phyloP scores from a whole-genome alignment of 2,888 invertebrate genomes.

The Diadegma fenestrale region DNA sequence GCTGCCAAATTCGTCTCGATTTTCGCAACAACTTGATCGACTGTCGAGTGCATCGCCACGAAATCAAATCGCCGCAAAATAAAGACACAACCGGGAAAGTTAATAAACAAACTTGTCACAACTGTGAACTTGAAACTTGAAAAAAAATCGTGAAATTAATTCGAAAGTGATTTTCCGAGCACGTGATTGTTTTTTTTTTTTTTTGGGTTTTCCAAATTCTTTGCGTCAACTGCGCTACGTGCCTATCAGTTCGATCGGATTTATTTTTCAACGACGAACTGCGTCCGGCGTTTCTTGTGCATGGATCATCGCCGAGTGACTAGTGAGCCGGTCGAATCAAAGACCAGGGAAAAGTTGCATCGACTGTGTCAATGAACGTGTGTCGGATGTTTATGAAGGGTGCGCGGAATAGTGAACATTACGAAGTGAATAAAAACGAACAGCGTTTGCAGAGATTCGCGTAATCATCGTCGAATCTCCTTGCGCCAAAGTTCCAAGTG shows the following conservation, averaged over 20 bases:
- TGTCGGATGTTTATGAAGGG: constrained; percentile 36
- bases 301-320: not conserved
- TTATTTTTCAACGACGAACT: constrained; percentile 16
- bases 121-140: not conserved
- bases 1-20: not conserved
- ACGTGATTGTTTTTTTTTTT: constrained; percentile 9
- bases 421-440: constrained; percentile 33
- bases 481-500: not conserved
- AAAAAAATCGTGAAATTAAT: constrained; percentile 1
- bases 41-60: constrained; percentile 15
- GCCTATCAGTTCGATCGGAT: not conserved
- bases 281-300: not conserved
- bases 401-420: constrained; percentile 57
- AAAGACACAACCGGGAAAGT: constrained; percentile 7
- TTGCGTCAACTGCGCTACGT: not conserved
- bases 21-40: not conserved
- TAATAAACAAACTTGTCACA: not conserved
- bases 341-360: not conserved
- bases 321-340: not conserved
- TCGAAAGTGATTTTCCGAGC: not conserved
- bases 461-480: not conserved
- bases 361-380: constrained; percentile 51
- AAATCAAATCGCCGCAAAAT: not conserved
- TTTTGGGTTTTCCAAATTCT: not conserved
- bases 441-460: constrained; percentile 1